Evolutionary conservation across 2,797 vertebrate genomes (phyloP).

Genomic region (Oreochromis mossambicus): DNA sequence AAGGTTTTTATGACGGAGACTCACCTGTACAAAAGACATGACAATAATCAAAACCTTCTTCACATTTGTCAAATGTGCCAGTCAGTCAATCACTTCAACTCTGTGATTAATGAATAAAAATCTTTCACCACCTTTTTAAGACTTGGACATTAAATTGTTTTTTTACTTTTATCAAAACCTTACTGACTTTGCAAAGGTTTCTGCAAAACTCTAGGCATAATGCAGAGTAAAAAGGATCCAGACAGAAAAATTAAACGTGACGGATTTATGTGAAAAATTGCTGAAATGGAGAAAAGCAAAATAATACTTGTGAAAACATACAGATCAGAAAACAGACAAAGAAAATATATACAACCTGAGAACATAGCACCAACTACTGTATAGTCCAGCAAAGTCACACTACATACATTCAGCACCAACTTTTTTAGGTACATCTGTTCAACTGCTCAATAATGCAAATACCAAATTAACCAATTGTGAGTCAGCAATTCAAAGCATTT

Average conservation of each 20-base stretch:
- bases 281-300: background rate
- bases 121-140: background rate
- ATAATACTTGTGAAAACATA: background rate
- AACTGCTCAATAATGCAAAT: background rate
- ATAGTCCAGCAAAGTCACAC: background rate
- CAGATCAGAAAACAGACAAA: background rate
- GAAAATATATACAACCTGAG: background rate
- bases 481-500: rapidly evolving
- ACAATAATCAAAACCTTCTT: background rate
- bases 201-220: background rate
- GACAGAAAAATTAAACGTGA: background rate
- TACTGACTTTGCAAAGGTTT: background rate
- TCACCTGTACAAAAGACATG: background rate
- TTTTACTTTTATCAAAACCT: background rate
- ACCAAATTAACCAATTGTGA: background rate
- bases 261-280: background rate
- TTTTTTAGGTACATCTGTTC: background rate
- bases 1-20: background rate
- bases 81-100: background rate
- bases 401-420: background rate
- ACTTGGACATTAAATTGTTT: background rate
- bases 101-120: too few relatives aligned
- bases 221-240: background rate
- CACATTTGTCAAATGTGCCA: background rate
- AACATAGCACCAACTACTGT: background rate